Evolutionary conservation across 2,888 invertebrate species (phyloP), one percentile per base, ranked within the genome.

Genomic region (Prenolepis imparis): DNA sequence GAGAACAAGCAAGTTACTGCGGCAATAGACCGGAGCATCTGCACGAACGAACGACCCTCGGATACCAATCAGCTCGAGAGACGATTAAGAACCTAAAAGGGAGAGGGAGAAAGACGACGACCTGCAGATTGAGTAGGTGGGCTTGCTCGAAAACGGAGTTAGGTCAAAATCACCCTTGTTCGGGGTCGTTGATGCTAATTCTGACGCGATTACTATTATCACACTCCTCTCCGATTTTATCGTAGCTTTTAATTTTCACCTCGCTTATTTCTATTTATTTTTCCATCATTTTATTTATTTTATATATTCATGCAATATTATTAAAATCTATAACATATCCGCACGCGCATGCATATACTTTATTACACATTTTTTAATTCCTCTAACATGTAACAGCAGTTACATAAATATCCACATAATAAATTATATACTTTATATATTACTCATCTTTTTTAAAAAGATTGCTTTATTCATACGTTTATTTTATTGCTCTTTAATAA

Each of bases 41-140:
- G 84, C 78, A 84, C 84, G 86, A 83, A 81, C 82, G 82, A 86
- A 84, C 86, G 85, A 86, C 48, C 67, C 61, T 75, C 64, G 83
- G 87, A 82, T 89, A 86, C 74, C 84, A 89, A 87, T 86, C 83
- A 82, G 83, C 82, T 80, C 39, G 66, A 70, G 75, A 82, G 75
- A 83, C 89, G 84, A 89, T 89, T 89, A 89, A 89, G 85, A 83
- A 82, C 82, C 83, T 74, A 64, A 70, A 77, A 63, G 74, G 18
- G 59, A 28, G 28, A 15, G 32, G 36, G 63, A 52, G 61, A 44
- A 28, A 41, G 41, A 74, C 21, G n/a, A 57, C 36, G 55, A 67
- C 39, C 66, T 32, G 66, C 64, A n/a, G 67, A 82, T 75, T 55
- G 75, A 72, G 83, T 68, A 64, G 52, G 67, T 77, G 72, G 67